Evolutionary conservation across 2,888 invertebrate genomes (phyloP).

Genomic region (Actias luna): DNA sequence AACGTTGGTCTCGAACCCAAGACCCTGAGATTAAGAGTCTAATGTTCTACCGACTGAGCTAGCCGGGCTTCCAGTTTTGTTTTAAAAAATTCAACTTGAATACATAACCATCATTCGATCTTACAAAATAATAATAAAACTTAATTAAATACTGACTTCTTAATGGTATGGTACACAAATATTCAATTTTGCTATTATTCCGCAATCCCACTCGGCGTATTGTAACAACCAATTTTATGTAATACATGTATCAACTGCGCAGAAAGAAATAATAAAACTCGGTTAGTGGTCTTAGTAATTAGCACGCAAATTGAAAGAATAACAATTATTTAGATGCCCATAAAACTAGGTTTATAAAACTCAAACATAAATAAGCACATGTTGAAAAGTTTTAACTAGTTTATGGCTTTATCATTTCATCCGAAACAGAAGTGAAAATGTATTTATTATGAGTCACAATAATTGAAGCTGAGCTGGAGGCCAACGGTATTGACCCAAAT

Average conservation of each 20-base stretch:
- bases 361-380: not conserved
- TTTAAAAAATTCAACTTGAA: not conserved
- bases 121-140: not conserved
- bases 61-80: constrained; percentile 63
- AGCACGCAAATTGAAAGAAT: not conserved
- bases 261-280: not conserved
- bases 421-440: constrained; percentile 31
- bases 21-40: constrained; percentile 85
- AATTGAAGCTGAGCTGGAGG: constrained; percentile 45
- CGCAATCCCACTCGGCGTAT: no score
- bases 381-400: constrained; percentile 14
- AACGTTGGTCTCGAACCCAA: constrained; percentile 84
- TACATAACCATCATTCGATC: not conserved
- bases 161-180: no score
- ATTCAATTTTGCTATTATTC: no score
- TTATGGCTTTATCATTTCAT: constrained; percentile 21
- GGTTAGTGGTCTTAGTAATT: not conserved
- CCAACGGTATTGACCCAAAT: constrained; percentile 65
- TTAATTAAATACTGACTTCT: no score
- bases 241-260: not conserved
- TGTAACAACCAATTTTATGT: not conserved
- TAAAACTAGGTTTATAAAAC: constrained; percentile 9
- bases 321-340: not conserved
- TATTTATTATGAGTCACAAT: constrained; percentile 27
- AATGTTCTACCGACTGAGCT: constrained; percentile 82